These are phyloP conservation scores for Odocoileus hemionus DNA, from an alignment of 2,113 vertebrate genomes.

Conservation along the genomic window DNA sequence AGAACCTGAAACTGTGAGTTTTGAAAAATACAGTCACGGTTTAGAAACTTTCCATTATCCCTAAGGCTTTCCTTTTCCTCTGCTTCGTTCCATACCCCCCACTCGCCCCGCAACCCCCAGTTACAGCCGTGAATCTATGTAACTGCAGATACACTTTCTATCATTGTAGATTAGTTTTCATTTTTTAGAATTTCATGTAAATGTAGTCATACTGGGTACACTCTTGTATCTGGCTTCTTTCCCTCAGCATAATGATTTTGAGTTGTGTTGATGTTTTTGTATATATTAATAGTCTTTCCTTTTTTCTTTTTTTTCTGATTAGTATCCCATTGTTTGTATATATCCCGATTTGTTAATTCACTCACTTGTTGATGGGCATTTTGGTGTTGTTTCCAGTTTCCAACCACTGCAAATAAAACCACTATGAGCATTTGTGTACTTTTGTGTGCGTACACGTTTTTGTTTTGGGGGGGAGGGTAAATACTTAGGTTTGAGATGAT, in stretches of 20 bases:
- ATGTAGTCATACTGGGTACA: neutral
- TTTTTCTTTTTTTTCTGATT: neutral
- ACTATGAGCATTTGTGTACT: neutral
- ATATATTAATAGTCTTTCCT: neutral
- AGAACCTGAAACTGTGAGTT: neutral
- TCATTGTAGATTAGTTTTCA: neutral
- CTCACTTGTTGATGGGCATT: neutral
- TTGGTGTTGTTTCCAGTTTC: neutral
- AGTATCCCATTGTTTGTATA: neutral
- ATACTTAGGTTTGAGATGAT: neutral
- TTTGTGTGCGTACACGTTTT: neutral
- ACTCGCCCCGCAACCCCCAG: rapidly evolving
- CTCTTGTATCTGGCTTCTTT: neutral
- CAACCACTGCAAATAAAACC: neutral
- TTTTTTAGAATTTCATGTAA: slow-evolving; percentile 20
- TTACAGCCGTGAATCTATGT: neutral
- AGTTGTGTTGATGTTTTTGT: neutral
- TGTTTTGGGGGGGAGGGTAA: neutral
- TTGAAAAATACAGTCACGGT: neutral
- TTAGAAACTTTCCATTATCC: neutral
- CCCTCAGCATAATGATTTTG: neutral
- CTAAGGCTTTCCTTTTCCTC: neutral
- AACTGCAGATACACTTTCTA: neutral
- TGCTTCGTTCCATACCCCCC: neutral
- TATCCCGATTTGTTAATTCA: neutral